Evolutionary conservation across 1,140 invertebrate species (phyloP).

Genomic region (Pristionchus pacificus): DNA sequence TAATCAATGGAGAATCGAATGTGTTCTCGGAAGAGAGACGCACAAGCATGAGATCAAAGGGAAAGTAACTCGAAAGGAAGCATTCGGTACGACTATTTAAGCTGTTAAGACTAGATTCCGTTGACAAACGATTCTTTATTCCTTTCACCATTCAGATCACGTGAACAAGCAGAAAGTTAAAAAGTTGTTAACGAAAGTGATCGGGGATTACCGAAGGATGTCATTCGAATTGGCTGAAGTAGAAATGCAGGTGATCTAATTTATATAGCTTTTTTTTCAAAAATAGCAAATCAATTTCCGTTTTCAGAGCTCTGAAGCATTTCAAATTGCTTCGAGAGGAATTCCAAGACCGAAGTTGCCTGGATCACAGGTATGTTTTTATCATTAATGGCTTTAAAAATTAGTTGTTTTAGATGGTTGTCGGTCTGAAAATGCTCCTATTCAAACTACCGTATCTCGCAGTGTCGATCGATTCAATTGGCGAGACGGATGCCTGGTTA

Average conservation of each 20-base stretch:
- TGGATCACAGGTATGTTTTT: conserved; percentile 58
- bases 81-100: conserved; percentile 31
- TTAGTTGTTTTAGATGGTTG: conserved; percentile 68
- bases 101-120: background rate
- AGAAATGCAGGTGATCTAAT: conserved; percentile 64
- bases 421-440: conserved; percentile 77
- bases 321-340: conserved; percentile 77
- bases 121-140: conserved; percentile 4
- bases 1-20: conserved; percentile 45
- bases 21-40: conserved; percentile 39
- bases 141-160: conserved; percentile 38
- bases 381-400: background rate
- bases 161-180: conserved; percentile 30
- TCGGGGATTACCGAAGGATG: conserved; percentile 39
- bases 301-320: conserved; percentile 72
- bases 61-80: conserved; percentile 28
- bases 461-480: conserved; percentile 66
- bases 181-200: conserved; percentile 39
- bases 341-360: conserved; percentile 70
- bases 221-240: conserved; percentile 70
- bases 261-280: background rate
- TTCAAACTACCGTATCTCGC: conserved; percentile 79
- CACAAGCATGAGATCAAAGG: conserved; percentile 35
- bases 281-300: background rate
- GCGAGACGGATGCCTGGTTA: conserved; percentile 44